Evolutionary conservation across 2,797 vertebrate species (phyloP).

Genomic region (Pangasius macronema): DNA sequence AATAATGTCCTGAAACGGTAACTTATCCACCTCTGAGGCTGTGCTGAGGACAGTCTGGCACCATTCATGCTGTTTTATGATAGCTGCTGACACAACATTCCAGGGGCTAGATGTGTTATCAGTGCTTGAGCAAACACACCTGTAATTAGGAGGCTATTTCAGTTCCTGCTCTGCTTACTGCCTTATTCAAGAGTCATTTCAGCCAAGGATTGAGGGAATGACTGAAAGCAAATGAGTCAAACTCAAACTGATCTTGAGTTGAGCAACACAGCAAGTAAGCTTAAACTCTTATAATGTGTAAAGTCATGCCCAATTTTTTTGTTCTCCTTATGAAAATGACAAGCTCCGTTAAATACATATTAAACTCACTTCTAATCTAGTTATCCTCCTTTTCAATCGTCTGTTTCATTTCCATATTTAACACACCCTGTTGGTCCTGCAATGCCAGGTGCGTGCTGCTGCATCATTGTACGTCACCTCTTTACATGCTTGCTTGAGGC

Average conservation of each 20-base stretch:
- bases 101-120: constrained; percentile 49
- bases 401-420: neutral
- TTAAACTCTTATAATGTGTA: neutral
- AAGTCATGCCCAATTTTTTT: neutral
- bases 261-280: neutral
- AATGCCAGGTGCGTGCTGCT: constrained; percentile 35
- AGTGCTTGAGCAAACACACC: constrained; percentile 55
- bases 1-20: neutral
- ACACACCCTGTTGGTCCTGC: constrained; percentile 37
- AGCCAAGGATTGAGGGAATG: neutral
- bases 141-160: constrained; percentile 57
- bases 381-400: neutral
- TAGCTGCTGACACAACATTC: constrained; percentile 55
- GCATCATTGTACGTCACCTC: constrained; percentile 35
- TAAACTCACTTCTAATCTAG: neutral
- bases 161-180: constrained; percentile 40
- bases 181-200: constrained; percentile 35
- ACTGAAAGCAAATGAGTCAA: neutral
- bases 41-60: constrained; percentile 33
- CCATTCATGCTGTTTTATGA: constrained; percentile 49
- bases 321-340: neutral
- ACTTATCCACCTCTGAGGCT: neutral
- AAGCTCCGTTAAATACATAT: neutral
- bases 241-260: neutral
- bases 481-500: constrained; percentile 19